Percentiles rank a stretch among this genome's conserved stretches.
Evolutionary conservation across 2,113 vertebrate species (phyloP).

Genomic region (Urocitellus parryii): DNA sequence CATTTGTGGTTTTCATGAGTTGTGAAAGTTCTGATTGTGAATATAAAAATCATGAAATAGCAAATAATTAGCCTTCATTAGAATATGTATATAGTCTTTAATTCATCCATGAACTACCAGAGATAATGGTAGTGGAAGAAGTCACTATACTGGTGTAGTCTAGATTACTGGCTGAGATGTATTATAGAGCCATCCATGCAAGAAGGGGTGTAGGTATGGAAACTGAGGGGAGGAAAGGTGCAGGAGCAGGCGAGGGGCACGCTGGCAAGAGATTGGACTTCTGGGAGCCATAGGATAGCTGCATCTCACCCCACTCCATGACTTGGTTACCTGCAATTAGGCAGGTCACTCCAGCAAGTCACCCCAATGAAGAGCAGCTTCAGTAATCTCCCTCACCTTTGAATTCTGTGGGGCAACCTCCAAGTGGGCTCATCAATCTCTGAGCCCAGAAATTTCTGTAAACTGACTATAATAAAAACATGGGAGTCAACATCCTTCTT

Average conservation of each 20-base stretch:
- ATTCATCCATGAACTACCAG: background rate
- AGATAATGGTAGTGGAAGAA: background rate
- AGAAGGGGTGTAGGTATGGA: background rate
- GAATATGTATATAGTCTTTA: background rate
- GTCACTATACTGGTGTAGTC: background rate
- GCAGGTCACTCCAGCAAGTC: background rate
- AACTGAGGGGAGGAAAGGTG: too few relatives aligned
- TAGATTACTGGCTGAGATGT: background rate
- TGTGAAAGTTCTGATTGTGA: background rate
- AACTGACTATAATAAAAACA: background rate
- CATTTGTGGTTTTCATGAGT: background rate
- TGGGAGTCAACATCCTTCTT: background rate
- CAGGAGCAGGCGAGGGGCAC: background rate
- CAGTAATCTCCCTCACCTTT: background rate
- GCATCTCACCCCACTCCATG: accelerated
- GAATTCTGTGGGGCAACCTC: background rate
- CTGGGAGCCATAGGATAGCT: background rate
- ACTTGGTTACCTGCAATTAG: background rate
- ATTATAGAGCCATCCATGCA: background rate
- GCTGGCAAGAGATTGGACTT: background rate
- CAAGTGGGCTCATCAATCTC: background rate
- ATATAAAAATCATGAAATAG: slow-evolving; percentile 32
- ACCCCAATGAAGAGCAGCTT: background rate
- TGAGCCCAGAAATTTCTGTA: background rate
- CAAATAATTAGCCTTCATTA: slow-evolving; percentile 13